Conservation (phyloP, 2,113 vertebrate species). For the Octodon degus region DNA sequence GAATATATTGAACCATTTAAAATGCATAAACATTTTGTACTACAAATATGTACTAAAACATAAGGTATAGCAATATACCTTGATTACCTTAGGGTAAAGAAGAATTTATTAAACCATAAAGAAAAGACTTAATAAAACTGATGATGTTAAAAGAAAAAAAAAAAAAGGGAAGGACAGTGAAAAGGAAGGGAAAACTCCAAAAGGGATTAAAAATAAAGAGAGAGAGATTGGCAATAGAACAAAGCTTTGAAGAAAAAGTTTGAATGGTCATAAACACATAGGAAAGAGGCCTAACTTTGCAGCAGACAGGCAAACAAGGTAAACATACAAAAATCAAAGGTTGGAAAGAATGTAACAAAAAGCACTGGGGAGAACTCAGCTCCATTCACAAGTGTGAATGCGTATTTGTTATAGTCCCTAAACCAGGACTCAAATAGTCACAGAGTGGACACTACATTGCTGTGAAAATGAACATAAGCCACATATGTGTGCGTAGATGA, state of each 20-base stretch:
- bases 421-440: background rate
- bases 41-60: background rate
- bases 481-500: background rate
- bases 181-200: background rate
- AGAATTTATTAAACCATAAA: constrained; percentile 60
- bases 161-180: background rate
- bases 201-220: background rate
- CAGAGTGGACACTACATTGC: background rate
- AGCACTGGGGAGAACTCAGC: background rate
- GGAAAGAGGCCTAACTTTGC: background rate
- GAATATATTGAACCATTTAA: constrained; percentile 43
- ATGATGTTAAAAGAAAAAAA: background rate
- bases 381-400: background rate
- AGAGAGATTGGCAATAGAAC: background rate
- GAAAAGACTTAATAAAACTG: constrained; percentile 57
- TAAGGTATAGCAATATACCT: constrained; percentile 20
- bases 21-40: background rate
- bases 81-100: constrained; percentile 1
- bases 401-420: background rate
- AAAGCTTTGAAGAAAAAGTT: background rate
- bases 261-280: background rate
- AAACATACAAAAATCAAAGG: background rate
- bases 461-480: background rate
- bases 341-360: background rate
- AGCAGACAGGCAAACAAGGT: background rate